Evolutionary conservation across 1,140 invertebrate species (phyloP).

Genomic region (Metopolophium dirhodum): DNA sequence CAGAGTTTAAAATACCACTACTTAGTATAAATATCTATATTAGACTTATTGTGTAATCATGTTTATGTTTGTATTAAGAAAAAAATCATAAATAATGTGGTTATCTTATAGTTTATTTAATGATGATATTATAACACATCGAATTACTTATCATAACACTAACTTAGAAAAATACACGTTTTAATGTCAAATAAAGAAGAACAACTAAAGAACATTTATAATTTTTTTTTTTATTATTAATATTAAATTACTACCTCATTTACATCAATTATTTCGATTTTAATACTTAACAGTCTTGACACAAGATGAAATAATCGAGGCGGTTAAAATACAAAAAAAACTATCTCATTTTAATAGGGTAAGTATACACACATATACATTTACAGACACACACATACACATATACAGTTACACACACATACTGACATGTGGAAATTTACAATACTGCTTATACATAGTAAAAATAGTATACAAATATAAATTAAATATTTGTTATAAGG

Average conservation of each 20-base stretch:
- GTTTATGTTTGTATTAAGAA: background rate
- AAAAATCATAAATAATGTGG: constrained; percentile 8
- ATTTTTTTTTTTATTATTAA: constrained; percentile 8
- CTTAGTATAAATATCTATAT: background rate
- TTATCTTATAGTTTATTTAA: constrained; percentile 3
- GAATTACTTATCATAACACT: constrained; percentile 7
- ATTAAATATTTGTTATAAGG: constrained; percentile 22
- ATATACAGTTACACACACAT: constrained; percentile 56
- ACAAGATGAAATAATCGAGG: constrained; percentile 21
- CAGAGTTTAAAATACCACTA: background rate
- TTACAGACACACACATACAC: constrained; percentile 62
- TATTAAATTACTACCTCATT: constrained; percentile 19
- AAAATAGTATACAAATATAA: constrained; percentile 22
- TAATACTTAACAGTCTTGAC: constrained; percentile 50
- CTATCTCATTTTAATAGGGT: constrained; percentile 20
- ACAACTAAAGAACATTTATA: constrained; percentile 30
- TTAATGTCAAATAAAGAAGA: constrained; percentile 18
- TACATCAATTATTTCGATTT: constrained; percentile 26
- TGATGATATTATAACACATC: constrained; percentile 7
- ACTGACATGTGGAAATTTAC: background rate
- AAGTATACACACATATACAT: constrained; percentile 11
- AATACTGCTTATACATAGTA: constrained; percentile 22
- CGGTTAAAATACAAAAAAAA: constrained; percentile 30
- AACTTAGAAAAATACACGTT: constrained; percentile 43
- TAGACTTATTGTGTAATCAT: background rate